Percentiles rank a stretch among this genome's conserved stretches.
phyloP scores from a whole-genome alignment of 2,797 vertebrate species.

The Enteromius argenteus region DNA sequence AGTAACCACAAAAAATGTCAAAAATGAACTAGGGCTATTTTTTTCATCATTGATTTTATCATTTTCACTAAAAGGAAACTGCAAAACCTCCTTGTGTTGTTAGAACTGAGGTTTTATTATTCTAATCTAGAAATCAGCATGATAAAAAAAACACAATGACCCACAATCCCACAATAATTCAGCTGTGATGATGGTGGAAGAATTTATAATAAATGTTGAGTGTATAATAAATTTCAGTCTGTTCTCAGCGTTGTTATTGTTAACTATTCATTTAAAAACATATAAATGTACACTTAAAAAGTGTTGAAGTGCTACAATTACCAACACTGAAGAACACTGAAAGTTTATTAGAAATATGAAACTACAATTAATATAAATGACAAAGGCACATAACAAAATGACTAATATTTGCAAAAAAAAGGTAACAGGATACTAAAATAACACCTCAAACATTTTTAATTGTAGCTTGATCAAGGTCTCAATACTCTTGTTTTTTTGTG shows the following conservation, averaged over 20 bases:
- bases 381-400: background rate
- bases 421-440: background rate
- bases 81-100: slow-evolving; percentile 36
- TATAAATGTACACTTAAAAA: background rate
- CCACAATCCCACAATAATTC: background rate
- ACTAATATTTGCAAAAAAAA: background rate
- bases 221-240: background rate
- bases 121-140: background rate
- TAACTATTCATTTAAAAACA: background rate
- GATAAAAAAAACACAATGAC: background rate
- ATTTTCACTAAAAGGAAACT: slow-evolving; percentile 54
- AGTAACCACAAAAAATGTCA: slow-evolving; percentile 20
- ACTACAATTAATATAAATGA: background rate
- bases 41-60: slow-evolving; percentile 55
- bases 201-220: background rate
- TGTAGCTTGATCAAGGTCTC: background rate
- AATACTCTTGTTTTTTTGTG: background rate
- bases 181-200: background rate
- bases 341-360: background rate
- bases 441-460: background rate
- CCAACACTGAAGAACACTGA: background rate
- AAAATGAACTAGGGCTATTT: slow-evolving; percentile 36
- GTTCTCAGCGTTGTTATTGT: background rate
- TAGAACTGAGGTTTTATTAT: slow-evolving; percentile 16
- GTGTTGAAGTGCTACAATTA: background rate